Evolutionary conservation across 2,888 invertebrate genomes (phyloP).

Genomic region (Spodoptera exigua): DNA sequence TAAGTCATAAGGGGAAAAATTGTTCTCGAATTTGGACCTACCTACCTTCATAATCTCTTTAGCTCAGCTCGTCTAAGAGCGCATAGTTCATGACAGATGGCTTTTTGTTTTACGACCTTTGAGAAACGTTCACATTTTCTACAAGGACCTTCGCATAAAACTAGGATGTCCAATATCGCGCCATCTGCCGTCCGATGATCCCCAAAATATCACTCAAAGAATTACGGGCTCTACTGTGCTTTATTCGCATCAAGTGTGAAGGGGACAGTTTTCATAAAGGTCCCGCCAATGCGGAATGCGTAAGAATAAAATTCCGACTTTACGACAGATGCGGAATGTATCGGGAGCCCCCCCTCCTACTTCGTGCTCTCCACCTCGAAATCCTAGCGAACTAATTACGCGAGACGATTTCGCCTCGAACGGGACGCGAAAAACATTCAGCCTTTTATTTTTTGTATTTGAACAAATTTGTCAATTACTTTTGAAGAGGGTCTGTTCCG

Average conservation of each 20-base stretch:
- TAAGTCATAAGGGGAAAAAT: background rate
- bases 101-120: slow-evolving; percentile 79
- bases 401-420: slow-evolving; percentile 64
- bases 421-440: slow-evolving; percentile 56
- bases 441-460: slow-evolving; percentile 74
- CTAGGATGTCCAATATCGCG: slow-evolving; percentile 81
- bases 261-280: slow-evolving; percentile 79
- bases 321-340: slow-evolving; percentile 72
- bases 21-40: slow-evolving; percentile 4
- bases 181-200: slow-evolving; percentile 83
- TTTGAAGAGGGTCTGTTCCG: slow-evolving; percentile 72
- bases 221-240: slow-evolving; percentile 79
- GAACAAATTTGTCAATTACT: slow-evolving; percentile 82
- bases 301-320: slow-evolving; percentile 73
- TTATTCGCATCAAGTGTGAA: slow-evolving; percentile 67
- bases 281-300: slow-evolving; percentile 64
- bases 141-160: slow-evolving; percentile 78
- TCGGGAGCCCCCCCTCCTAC: slow-evolving; percentile 57
- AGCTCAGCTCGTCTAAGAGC: slow-evolving; percentile 53
- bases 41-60: slow-evolving; percentile 28
- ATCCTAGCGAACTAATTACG: slow-evolving; percentile 78
- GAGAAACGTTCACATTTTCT: slow-evolving; percentile 71
- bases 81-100: slow-evolving; percentile 74
- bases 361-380: slow-evolving; percentile 45
- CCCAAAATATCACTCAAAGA: slow-evolving; percentile 81